Conservation (phyloP, 2,113 vertebrate genomes). For the Laticauda laticaudata region DNA sequence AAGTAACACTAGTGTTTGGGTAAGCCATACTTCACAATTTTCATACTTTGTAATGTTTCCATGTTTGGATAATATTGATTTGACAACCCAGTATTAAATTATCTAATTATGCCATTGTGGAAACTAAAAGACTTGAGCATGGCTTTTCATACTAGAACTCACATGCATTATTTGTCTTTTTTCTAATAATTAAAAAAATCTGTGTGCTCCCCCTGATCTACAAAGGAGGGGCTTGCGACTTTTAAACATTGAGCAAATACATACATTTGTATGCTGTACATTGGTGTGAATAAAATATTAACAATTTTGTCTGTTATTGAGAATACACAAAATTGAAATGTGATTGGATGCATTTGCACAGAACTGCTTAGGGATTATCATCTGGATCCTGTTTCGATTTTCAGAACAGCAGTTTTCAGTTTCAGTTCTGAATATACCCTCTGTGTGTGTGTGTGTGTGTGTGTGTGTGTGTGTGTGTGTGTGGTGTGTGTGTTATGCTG, state of each 20-base stretch:
- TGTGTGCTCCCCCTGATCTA: not conserved
- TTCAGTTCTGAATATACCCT: not conserved
- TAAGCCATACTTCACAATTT: constrained; percentile 40
- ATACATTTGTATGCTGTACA: not conserved
- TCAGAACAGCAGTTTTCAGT: constrained; percentile 27
- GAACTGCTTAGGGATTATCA: constrained; percentile 1
- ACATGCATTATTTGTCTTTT: not conserved
- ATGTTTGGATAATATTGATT: not conserved
- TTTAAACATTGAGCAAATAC: not conserved
- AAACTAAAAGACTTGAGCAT: not conserved
- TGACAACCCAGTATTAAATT: not conserved
- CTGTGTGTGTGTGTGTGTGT: too few relatives aligned
- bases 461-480: not conserved
- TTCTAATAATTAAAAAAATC: not conserved
- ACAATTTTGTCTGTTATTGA: not conserved
- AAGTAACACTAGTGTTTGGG: constrained; percentile 18
- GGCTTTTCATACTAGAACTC: not conserved
- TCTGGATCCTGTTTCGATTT: not conserved
- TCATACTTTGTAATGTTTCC: constrained; percentile 46
- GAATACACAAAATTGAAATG: not conserved
- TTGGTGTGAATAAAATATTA: not conserved
- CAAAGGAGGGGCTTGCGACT: not conserved
- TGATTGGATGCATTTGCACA: not conserved
- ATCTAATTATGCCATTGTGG: not conserved
- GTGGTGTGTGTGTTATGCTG: not conserved